Base-by-base conservation (phyloP, 2,888 invertebrate genomes). In the Campoplex capitator region DNA sequence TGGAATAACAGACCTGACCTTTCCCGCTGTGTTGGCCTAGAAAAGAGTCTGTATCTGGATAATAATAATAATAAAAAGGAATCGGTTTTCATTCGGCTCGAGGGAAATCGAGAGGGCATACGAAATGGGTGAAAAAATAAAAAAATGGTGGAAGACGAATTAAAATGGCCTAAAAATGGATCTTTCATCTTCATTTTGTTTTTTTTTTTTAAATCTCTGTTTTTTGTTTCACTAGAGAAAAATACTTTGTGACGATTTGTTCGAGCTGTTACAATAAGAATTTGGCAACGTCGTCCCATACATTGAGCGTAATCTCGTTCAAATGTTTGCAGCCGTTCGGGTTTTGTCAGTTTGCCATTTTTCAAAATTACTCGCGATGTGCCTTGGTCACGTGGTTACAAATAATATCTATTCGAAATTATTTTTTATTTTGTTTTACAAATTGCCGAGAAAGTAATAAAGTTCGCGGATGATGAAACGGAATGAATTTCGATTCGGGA, bases 31-130 rank as follows among this genome's bases (percentile, higher is more conserved):
- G 48, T 67, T 62, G 83, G 71, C 76, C 76, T 56, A 78, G 67
- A 78, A 80, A 67, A 75, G 56, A 68, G 71, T 76, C 86, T 77
- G 80, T 65, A 82, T 42, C 51, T 70, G 83, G 28, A 75, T 74
- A 76, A 84, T 89, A 71, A 56, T 18, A 79, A 70, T 56, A 67
- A 48, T 42, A 88, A 88, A 87, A 85, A 84, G 86, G 83, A 89
- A 86, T 87, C 77, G 78, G 81, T 86, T 88, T 88, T 83, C 74
- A 84, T 76, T 67, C 68, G 51, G 62, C 88, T 85, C 87, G 28
- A 32, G 89, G 85, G 86, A 88, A 89, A 88, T 89, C 86, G 87
- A 88, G 56, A 73, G 80, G 11, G 13, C 45, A 2, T 75, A 83
- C 71, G 77, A 85, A 88, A 87, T 84, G 85, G 70, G 73, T 54